Conservation (phyloP, 2,888 invertebrate species). For the Limnephilus auricula region DNA sequence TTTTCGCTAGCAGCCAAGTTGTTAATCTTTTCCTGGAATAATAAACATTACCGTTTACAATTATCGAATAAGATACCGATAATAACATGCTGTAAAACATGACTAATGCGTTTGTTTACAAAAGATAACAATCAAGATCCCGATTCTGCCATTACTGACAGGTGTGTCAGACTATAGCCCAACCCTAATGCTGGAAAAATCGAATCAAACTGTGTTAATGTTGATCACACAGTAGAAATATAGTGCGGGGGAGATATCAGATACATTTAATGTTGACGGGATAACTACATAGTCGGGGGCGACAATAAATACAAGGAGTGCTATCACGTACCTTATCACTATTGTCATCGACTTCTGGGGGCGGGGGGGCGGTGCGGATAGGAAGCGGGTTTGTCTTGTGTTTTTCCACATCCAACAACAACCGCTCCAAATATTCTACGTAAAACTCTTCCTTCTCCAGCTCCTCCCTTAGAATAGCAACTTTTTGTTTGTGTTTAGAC, state of each 20-base stretch:
- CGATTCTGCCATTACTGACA: constrained; percentile 48
- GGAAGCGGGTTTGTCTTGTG: constrained; percentile 81
- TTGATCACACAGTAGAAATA: not conserved
- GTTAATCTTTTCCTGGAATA: constrained; percentile 48
- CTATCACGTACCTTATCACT: constrained; percentile 76
- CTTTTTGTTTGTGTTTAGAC: constrained; percentile 92
- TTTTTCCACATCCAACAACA: constrained; percentile 91
- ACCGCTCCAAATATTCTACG: constrained; percentile 91
- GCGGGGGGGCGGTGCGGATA: constrained; percentile 74
- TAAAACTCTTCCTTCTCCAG: constrained; percentile 94
- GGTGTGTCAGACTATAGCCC: constrained; percentile 57
- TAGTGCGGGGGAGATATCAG: not conserved
- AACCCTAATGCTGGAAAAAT: constrained; percentile 31
- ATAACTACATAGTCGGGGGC: not conserved
- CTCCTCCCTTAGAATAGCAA: constrained; percentile 88
- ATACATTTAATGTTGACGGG: constrained; percentile 4
- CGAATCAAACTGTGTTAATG: constrained; percentile 2
- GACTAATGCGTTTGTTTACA: constrained; percentile 41
- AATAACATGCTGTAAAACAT: not conserved
- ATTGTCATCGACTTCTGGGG: constrained; percentile 67
- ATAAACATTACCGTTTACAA: not conserved
- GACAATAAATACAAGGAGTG: constrained; percentile 70
- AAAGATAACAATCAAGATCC: constrained; percentile 41
- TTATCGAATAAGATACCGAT: not conserved
- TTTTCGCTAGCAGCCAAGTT: constrained; percentile 39